These are phyloP conservation scores for Cynoglossus semilaevis DNA, from an alignment of 2,113 vertebrate species.

Conservation along the genomic window DNA sequence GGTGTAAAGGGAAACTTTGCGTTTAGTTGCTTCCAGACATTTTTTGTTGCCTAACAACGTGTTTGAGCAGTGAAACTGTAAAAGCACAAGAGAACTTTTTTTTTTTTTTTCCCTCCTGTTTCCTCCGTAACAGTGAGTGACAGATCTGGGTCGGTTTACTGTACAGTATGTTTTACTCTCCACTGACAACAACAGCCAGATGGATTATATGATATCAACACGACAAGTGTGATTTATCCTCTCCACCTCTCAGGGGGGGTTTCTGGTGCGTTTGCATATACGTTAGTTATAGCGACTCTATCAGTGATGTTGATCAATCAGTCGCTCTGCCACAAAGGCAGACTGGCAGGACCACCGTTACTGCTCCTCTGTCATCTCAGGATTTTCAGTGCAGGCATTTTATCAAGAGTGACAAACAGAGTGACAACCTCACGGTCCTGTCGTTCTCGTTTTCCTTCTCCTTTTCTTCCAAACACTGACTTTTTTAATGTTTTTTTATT, in stretches of 20 bases:
- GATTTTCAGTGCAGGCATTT: too few species aligned
- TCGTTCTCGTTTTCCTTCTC: too few species aligned
- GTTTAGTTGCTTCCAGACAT: neutral
- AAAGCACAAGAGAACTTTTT: neutral
- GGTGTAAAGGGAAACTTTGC: neutral
- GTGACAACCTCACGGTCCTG: too few species aligned
- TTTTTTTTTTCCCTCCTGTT: neutral
- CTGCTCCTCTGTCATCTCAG: too few species aligned
- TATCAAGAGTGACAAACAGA: too few species aligned
- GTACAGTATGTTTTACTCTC: neutral
- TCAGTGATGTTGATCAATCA: slow-evolving; percentile 1
- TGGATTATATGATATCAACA: neutral
- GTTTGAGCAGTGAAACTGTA: neutral
- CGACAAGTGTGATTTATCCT: neutral
- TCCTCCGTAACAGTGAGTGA: neutral
- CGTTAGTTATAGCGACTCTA: neutral
- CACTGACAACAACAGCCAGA: slow-evolving; percentile 5
- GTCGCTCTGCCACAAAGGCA: too few species aligned
- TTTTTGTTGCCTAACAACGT: neutral
- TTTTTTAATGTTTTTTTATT: too few species aligned
- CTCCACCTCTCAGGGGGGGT: slow-evolving; percentile 4
- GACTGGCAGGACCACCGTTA: too few species aligned
- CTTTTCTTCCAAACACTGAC: too few species aligned
- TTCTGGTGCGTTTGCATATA: neutral
- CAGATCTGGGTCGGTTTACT: slow-evolving; percentile 27